phyloP scores from a whole-genome alignment of 2,797 vertebrate genomes.

The Ibycter americanus region DNA sequence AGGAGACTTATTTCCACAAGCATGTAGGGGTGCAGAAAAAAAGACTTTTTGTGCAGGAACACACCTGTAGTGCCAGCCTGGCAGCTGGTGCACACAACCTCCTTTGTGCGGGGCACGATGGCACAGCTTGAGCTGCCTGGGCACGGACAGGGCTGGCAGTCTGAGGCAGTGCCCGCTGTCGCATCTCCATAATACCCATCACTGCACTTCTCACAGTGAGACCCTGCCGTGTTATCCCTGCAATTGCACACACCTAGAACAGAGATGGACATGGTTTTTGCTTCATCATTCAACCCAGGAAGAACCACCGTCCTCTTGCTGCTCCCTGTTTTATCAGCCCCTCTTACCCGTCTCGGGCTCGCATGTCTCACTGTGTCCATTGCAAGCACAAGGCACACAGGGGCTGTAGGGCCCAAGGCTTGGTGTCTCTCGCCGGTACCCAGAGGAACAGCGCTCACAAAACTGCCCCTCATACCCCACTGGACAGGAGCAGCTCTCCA shows the following conservation, averaged over 20 bases:
- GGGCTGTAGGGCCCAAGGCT: constrained; percentile 86
- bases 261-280: not conserved
- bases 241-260: constrained; percentile 86
- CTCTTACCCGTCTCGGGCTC: constrained; percentile 84
- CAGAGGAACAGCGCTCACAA: constrained; percentile 89
- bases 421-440: constrained; percentile 85
- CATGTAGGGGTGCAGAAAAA: rapidly evolving
- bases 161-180: constrained; percentile 76
- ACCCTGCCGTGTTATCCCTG: constrained; percentile 87
- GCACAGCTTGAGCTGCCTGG: constrained; percentile 89
- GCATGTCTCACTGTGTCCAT: constrained; percentile 90
- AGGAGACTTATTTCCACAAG: not conserved
- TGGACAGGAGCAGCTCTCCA: constrained; percentile 92
- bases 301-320: rapidly evolving
- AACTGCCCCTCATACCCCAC: constrained; percentile 91
- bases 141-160: constrained; percentile 91
- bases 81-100: constrained; percentile 96
- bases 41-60: not conserved
- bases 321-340: not conserved
- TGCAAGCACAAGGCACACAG: constrained; percentile 90
- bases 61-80: constrained; percentile 91
- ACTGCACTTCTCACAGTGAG: constrained; percentile 90
- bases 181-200: constrained; percentile 94
- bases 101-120: constrained; percentile 85
- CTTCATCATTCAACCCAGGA: not conserved